Evolutionary conservation across 2,888 invertebrate genomes (phyloP), one percentile per base, ranked within the genome.

Genomic region (Noctua comes): DNA sequence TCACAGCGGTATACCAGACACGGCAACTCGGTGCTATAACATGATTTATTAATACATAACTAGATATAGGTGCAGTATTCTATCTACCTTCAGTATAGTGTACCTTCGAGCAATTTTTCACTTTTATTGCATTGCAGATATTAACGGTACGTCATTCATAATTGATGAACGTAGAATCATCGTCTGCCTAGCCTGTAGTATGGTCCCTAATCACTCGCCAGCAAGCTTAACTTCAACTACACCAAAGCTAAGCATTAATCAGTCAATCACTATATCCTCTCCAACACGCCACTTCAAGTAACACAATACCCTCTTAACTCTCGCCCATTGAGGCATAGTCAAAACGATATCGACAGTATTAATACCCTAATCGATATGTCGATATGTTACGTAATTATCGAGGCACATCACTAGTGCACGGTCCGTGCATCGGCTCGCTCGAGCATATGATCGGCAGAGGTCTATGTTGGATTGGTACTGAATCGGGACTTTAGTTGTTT

Each of bases 401-500:
- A 36, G 69, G 68, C 43, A 68, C 89, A 82, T 80, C 89, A 82
- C 88, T 90, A 88, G 69, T 74, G 76, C 76, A 84, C 85, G 85
- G 85, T 73, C 84, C 84, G 78, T 90, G 92, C 89, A 91, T 88
- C 85, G 83, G 83, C 72, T 82, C 90, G 81, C 77, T 89, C 88
- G 79, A 90, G 89, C 92, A 89, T 85, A 87, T 91, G 88, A 91
- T 92, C 92, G 83, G 87, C 31, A 82, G 85, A 83, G 77, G 85
- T 84, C 81, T 82, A 76, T 51, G 73, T 64, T 74, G 84, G 87
- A 66, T 75, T 77, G 73, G 36, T 82, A 70, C 86, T 78, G 71
- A 65, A 27, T 83, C 73, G 80, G 24, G 46, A 36, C 24, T 64
- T 36, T 73, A 0, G 16, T 64, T 68, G 21, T 68, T 79, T 8